Evolutionary conservation across 2,888 invertebrate species (phyloP), one percentile per base, ranked within the genome.

Genomic region (Platycheirus albimanus): DNA sequence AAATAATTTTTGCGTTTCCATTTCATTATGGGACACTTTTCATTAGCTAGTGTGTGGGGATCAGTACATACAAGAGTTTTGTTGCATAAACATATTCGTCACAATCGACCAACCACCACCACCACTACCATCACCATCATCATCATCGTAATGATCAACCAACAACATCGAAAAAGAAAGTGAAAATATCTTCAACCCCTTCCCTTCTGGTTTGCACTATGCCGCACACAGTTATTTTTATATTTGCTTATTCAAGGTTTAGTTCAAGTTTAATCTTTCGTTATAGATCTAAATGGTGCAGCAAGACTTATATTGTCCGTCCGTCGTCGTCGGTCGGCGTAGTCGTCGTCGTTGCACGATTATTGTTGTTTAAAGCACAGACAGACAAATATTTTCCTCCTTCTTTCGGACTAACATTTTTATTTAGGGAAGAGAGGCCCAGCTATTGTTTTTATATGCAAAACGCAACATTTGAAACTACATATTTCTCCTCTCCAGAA

Each of bases 231-330:
- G 13, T n/a, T 72, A 58, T 17, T 24, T 36, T 10, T 7, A n/a
- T 6, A 41, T 79, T 80, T 71, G 69, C 63, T 80, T 33, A 70
- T 80, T 80, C 80, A 80, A 80, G 80, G 80, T 80, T 80, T 80
- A 80, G 80, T 80, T 80, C 80, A 80, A 80, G 80, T 80, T 80
- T 80, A 80, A 76, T 75, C 75, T 80, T 49, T 76, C 75, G 70
- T 80, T 76, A 76, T 66, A 80, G 80, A 80, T 80, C 75, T 75
- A 51, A 63, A 75, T 69, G 69, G 75, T 51, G 64, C 51, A 45
- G 47, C 15, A 28, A 69, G 56, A 45, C 17, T 15, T 45, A n/a
- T 30, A 28, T 7, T 11, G 43, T 24, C 15, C 51, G 36, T 20
- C 54, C n/a, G n/a, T n/a, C n/a, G n/a, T n/a, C n/a, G n/a, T n/a